Conservation (phyloP, 2,888 invertebrate species). For the Nymphalis urticae region DNA sequence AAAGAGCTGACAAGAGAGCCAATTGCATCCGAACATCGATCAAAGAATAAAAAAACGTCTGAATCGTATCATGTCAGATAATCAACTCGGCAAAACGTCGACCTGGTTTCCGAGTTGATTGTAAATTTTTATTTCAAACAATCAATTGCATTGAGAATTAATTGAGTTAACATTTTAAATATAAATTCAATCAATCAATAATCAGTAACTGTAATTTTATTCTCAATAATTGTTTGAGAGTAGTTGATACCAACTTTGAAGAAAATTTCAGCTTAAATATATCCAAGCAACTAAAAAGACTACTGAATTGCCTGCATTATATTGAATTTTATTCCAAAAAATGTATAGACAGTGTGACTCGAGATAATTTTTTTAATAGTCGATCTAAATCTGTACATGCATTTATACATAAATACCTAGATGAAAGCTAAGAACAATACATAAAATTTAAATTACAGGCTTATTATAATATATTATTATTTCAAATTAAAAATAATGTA, state of each 20-base stretch:
- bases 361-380: too few relatives aligned
- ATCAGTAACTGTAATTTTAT: background rate
- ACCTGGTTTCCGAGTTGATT: slow-evolving; percentile 12
- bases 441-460: too few relatives aligned
- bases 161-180: background rate
- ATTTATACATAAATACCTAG: too few relatives aligned
- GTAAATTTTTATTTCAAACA: slow-evolving; percentile 6
- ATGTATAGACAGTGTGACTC: too few relatives aligned
- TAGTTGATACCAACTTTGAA: background rate
- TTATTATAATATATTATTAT: too few relatives aligned
- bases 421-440: too few relatives aligned
- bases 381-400: too few relatives aligned
- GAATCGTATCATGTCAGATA: slow-evolving; percentile 11
- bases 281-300: too few relatives aligned
- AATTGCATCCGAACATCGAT: slow-evolving; percentile 38
- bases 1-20: slow-evolving; percentile 19
- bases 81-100: slow-evolving; percentile 21
- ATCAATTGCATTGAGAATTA: background rate
- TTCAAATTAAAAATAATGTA: too few relatives aligned
- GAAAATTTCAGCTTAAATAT: too few relatives aligned
- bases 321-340: too few relatives aligned
- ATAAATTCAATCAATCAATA: background rate
- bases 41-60: slow-evolving; percentile 42
- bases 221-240: background rate
- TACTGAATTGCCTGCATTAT: too few relatives aligned